Base-by-base conservation (phyloP, 2,888 invertebrate species). In the Polymixis flavicincta region DNA sequence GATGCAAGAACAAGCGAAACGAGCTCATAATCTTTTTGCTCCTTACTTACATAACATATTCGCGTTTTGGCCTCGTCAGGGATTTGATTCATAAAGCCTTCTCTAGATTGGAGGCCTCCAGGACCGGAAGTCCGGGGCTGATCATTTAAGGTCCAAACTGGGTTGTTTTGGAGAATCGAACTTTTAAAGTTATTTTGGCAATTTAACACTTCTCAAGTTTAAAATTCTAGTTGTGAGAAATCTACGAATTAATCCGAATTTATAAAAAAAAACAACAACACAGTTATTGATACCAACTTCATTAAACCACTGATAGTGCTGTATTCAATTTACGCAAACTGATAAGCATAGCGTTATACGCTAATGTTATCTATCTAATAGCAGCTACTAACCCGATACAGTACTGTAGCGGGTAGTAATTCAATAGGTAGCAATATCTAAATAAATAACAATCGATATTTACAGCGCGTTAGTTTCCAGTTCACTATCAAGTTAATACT, bases 351-450 rank as follows among this genome's bases (percentile, higher is more conserved):
- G n/a, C n/a, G n/a, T n/a, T 54, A 64, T n/a, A 48, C 28, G 17
- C 11, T 54, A 68, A 59, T 80, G 52, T 60, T 74, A 81, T 79
- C 68, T 74, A 32, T 68, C 25, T 63, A 74, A 68, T 54, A 74
- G 81, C 28, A 74, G 81, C 74, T 68, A 73, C 48, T 14, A 57
- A 54, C 17, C n/a, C n/a, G 57, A n/a, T 54, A 65, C 55, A 55
- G 6, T 57, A 45, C 66, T 77, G 42, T 55, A 54, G 37, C 25
- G 54, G 52, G 48, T 54, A 32, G 67, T 68, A 74, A 68, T 74
- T 50, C 59, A 61, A 69, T 79, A 64, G n/a, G 32, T 22, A 57
- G 57, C 61, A 63, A 57, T 68, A 68, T 64, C 37, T 32, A 22
- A 50, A 19, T 37, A 8, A 65, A 59, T 73, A 57, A 50, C 48